These are phyloP conservation scores for Drosophila novamexicana DNA, from an alignment of 1,140 invertebrate species.

Conservation along the genomic window DNA sequence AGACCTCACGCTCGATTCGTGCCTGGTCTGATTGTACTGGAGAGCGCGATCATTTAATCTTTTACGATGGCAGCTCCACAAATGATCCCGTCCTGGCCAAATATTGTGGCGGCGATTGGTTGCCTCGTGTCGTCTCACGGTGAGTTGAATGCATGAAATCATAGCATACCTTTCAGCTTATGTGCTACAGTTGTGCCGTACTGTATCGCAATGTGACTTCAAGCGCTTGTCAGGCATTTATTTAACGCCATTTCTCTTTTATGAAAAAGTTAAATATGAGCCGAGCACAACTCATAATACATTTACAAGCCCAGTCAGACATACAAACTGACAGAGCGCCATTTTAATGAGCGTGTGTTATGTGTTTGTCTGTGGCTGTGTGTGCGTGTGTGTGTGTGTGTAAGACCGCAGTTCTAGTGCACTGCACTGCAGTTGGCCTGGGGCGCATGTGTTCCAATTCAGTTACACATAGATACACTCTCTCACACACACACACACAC, in stretches of 20 bases:
- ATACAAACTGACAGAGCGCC: constrained; percentile 34
- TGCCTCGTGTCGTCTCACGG: constrained; percentile 89
- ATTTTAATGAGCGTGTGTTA: constrained; percentile 74
- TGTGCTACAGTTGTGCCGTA: not conserved
- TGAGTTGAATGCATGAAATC: constrained; percentile 50
- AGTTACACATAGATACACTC: constrained; percentile 53
- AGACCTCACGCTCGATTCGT: constrained; percentile 88
- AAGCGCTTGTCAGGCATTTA: constrained; percentile 53
- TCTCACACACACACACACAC: constrained; percentile 32
- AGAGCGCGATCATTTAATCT: constrained; percentile 92
- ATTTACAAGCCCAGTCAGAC: constrained; percentile 60
- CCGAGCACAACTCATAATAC: constrained; percentile 72
- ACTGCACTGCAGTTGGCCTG: constrained; percentile 75
- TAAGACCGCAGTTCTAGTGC: constrained; percentile 59
- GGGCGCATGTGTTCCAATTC: constrained; percentile 78
- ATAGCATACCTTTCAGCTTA: constrained; percentile 17
- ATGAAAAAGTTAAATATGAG: constrained; percentile 78
- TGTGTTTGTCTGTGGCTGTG: constrained; percentile 28
- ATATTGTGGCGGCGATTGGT: constrained; percentile 93
- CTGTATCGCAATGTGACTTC: constrained; percentile 1
- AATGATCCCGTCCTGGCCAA: constrained; percentile 93
- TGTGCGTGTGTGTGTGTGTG: constrained; percentile 33
- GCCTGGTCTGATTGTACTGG: constrained; percentile 93
- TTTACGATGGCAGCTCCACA: constrained; percentile 92
- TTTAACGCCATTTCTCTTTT: constrained; percentile 74